These are phyloP conservation scores for Drosophila colorata DNA, from an alignment of 2,888 invertebrate genomes.

Conservation along the genomic window DNA sequence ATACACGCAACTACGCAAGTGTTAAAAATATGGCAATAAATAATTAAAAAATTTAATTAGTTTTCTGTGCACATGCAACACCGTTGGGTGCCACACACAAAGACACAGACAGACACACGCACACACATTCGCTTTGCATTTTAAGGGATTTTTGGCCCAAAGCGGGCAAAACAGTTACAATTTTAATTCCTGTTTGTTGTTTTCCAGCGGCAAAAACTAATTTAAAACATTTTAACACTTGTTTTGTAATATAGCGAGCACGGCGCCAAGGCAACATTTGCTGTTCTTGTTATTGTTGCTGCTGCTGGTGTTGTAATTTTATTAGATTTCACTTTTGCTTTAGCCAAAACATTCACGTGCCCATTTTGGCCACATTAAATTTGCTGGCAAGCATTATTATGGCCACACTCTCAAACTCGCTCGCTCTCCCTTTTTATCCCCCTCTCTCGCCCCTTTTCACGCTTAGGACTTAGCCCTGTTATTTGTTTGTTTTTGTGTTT, in stretches of 20 bases:
- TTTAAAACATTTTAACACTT: constrained; percentile 80
- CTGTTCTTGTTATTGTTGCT: constrained; percentile 22
- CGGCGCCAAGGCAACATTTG: constrained; percentile 6
- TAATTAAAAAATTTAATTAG: constrained; percentile 73
- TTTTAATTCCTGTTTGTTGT: constrained; percentile 47
- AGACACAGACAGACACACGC: constrained; percentile 7
- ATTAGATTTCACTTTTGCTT: constrained; percentile 66
- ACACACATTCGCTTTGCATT: constrained; percentile 22
- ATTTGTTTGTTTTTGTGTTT: constrained; percentile 48
- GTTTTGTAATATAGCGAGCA: constrained; percentile 52
- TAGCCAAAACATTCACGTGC: constrained; percentile 25
- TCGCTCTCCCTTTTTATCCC: constrained; percentile 1
- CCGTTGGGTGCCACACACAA: constrained; percentile 16
- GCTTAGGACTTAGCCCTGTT: constrained; percentile 17
- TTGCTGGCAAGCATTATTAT: constrained; percentile 61
- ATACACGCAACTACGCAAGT: constrained; percentile 12
- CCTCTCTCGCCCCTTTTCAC: not conserved
- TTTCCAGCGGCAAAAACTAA: constrained; percentile 68
- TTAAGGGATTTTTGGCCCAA: constrained; percentile 41
- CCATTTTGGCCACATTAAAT: constrained; percentile 62
- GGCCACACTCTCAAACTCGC: constrained; percentile 29
- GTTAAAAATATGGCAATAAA: constrained; percentile 56
- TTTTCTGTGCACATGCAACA: constrained; percentile 47
- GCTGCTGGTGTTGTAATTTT: constrained; percentile 57
- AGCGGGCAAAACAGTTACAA: constrained; percentile 40